Conservation (phyloP, 2,797 vertebrate genomes). For the Gymnothorax javanicus region DNA sequence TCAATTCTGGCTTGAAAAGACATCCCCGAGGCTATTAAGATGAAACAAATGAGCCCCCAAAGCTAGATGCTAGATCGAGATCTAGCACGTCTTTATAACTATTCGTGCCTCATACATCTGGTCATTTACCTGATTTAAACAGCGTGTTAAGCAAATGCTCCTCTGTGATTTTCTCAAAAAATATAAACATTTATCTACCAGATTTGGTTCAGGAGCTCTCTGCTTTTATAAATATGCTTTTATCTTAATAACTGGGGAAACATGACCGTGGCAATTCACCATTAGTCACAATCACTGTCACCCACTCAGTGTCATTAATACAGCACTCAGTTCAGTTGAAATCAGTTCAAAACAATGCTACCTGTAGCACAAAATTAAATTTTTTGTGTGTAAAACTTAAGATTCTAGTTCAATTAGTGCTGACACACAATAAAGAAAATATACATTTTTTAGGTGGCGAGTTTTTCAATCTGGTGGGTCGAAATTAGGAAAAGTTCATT, state of each 20-base stretch:
- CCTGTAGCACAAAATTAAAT: too few species aligned
- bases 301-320: not conserved
- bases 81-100: not conserved
- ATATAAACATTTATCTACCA: not conserved
- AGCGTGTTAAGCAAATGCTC: not conserved
- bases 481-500: not conserved
- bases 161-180: not conserved
- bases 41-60: slow-evolving; percentile 1
- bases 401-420: not conserved
- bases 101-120: not conserved
- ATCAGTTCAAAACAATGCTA: not conserved
- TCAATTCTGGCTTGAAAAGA: not conserved
- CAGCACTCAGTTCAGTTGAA: not conserved
- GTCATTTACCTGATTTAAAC: not conserved
- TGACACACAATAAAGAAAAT: not conserved
- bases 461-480: not conserved
- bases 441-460: not conserved
- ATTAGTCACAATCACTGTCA: not conserved
- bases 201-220: not conserved
- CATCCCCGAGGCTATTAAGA: not conserved
- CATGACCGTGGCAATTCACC: not conserved
- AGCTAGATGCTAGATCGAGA: slow-evolving; percentile 7
- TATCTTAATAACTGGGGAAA: not conserved
- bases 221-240: not conserved
- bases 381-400: not conserved